Conservation (phyloP, 2,888 invertebrate genomes). For the Odontothrips loti region DNA sequence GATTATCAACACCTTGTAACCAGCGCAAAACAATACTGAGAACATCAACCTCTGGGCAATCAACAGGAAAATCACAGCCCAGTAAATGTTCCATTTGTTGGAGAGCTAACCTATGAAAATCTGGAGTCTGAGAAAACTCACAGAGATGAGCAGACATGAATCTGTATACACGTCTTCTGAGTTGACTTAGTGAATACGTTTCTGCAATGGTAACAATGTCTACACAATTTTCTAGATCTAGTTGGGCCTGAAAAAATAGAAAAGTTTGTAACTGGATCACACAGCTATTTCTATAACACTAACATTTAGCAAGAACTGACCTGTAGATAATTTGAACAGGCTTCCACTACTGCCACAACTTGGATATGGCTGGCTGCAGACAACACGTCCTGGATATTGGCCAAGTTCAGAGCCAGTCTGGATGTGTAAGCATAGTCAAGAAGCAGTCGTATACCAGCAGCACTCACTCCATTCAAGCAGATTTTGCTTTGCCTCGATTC, state of each 20-base stretch:
- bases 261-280: neutral
- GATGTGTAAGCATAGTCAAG: conserved; percentile 68
- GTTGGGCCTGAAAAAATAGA: conserved; percentile 51
- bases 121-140: conserved; percentile 56
- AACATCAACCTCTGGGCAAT: conserved; percentile 60
- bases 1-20: conserved; percentile 51
- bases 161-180: conserved; percentile 58
- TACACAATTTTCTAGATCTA: conserved; percentile 67
- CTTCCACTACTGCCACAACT: conserved; percentile 60
- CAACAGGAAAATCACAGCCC: conserved; percentile 63
- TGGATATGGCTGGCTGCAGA: conserved; percentile 66
- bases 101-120: conserved; percentile 58
- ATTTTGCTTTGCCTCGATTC: conserved; percentile 63
- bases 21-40: conserved; percentile 57
- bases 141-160: conserved; percentile 61
- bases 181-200: conserved; percentile 58
- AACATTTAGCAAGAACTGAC: conserved; percentile 37
- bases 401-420: conserved; percentile 56
- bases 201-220: conserved; percentile 66
- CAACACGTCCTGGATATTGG: conserved; percentile 63
- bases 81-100: conserved; percentile 60
- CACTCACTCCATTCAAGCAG: conserved; percentile 60
- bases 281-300: neutral
- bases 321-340: conserved; percentile 60
- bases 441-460: conserved; percentile 59